These are phyloP conservation scores for Neotoma lepida DNA, from an alignment of 2,113 vertebrate genomes.

Conservation along the genomic window DNA sequence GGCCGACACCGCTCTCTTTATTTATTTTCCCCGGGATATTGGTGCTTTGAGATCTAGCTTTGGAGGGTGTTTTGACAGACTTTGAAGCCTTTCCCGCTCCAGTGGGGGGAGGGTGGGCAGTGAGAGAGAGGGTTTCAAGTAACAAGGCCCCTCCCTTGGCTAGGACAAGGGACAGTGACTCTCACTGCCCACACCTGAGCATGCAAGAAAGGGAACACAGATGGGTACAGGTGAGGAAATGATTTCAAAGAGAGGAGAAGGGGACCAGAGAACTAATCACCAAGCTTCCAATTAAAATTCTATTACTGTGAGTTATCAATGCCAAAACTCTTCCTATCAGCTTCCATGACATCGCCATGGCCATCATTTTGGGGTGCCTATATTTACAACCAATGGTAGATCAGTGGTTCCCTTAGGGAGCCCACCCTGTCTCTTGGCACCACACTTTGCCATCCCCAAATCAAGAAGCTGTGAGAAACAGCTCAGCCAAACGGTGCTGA, in stretches of 20 bases:
- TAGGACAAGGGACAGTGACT: not conserved
- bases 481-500: not conserved
- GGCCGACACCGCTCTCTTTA: constrained; percentile 52
- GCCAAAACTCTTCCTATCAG: not conserved
- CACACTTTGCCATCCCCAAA: not conserved
- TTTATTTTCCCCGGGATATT: constrained; percentile 70
- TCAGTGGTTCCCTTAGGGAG: not conserved
- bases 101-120: not conserved
- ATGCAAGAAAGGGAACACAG: not conserved
- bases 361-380: not conserved
- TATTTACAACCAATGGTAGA: not conserved
- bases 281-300: not conserved
- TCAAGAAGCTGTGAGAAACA: not conserved
- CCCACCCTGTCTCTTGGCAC: not conserved
- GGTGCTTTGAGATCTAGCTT: constrained; percentile 44
- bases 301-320: too few species aligned
- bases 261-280: not conserved
- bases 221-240: not conserved
- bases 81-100: constrained; percentile 17
- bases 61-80: constrained; percentile 68
- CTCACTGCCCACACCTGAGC: not conserved
- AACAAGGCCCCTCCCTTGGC: not conserved
- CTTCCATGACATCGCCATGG: rapidly evolving
- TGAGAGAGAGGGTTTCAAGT: not conserved
- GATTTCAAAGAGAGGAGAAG: not conserved